Conservation (phyloP, 2,797 vertebrate genomes). For the Ambastaia sidthimunki region DNA sequence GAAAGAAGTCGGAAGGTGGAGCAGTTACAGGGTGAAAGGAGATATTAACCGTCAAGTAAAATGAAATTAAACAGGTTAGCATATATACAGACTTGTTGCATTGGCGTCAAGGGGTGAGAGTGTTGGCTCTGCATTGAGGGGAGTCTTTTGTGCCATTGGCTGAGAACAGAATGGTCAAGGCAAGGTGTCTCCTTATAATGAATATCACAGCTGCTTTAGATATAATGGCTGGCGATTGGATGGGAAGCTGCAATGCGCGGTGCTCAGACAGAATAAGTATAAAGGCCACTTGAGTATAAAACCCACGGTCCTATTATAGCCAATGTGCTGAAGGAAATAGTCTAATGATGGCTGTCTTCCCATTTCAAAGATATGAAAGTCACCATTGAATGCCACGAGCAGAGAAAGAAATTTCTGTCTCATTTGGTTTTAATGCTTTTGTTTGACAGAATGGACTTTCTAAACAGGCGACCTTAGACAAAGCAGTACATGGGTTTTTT, state of each 20-base stretch:
- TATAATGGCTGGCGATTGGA: slow-evolving; percentile 63
- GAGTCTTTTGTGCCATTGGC: slow-evolving; percentile 36
- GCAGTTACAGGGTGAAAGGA: slow-evolving; percentile 24
- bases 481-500: slow-evolving; percentile 35
- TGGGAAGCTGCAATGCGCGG: slow-evolving; percentile 67
- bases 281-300: slow-evolving; percentile 72
- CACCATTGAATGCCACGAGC: slow-evolving; percentile 67
- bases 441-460: slow-evolving; percentile 34
- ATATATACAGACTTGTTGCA: slow-evolving; percentile 21
- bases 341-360: slow-evolving; percentile 72
- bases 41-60: slow-evolving; percentile 34
- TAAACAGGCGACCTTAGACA: not conserved
- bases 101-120: not conserved
- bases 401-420: slow-evolving; percentile 72
- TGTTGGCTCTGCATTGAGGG: slow-evolving; percentile 38
- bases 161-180: slow-evolving; percentile 62
- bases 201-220: slow-evolving; percentile 73
- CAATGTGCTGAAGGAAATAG: slow-evolving; percentile 76
- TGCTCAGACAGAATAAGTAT: slow-evolving; percentile 70
- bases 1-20: not conserved
- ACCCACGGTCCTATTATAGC: slow-evolving; percentile 69
- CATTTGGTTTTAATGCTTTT: slow-evolving; percentile 72
- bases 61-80: slow-evolving; percentile 36
- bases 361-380: slow-evolving; percentile 76
- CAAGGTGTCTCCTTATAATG: slow-evolving; percentile 70